Evolutionary conservation across 2,797 vertebrate genomes (phyloP).

Genomic region (Propithecus deckenii): DNA sequence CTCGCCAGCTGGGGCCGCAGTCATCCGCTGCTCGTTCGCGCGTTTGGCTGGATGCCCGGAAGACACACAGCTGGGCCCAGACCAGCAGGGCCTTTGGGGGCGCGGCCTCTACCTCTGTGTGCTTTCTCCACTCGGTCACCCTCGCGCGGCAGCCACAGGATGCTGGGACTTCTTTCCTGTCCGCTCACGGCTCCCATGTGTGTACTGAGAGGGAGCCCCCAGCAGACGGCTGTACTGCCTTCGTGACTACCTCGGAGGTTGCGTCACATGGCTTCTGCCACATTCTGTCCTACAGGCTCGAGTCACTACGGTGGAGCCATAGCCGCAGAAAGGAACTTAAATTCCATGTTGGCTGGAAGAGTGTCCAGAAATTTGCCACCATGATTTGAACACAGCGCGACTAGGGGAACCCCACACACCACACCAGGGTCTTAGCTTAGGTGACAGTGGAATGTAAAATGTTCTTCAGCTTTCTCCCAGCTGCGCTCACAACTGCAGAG

Average conservation of each 20-base stretch:
- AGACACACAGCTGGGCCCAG: not conserved
- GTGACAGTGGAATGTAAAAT: not conserved
- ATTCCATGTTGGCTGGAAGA: not conserved
- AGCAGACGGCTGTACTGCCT: not conserved
- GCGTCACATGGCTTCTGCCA: too few species aligned
- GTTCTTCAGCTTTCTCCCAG: not conserved
- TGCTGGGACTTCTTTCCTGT: not conserved
- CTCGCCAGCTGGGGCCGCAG: rapidly evolving
- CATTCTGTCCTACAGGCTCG: not conserved
- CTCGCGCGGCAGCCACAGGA: not conserved
- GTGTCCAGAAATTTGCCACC: not conserved
- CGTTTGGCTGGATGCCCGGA: not conserved
- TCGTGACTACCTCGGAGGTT: not conserved
- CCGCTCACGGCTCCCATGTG: not conserved
- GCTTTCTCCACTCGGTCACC: not conserved
- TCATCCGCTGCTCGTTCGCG: not conserved
- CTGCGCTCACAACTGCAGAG: not conserved
- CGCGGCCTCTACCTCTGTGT: too few species aligned
- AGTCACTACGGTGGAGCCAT: not conserved
- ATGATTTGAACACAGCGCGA: not conserved
- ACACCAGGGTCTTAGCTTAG: not conserved
- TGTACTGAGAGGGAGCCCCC: not conserved
- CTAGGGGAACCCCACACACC: not conserved
- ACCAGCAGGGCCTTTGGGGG: not conserved
- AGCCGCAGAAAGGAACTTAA: not conserved